Base-by-base conservation (phyloP, 2,113 vertebrate species). In the Theristicus caerulescens region DNA sequence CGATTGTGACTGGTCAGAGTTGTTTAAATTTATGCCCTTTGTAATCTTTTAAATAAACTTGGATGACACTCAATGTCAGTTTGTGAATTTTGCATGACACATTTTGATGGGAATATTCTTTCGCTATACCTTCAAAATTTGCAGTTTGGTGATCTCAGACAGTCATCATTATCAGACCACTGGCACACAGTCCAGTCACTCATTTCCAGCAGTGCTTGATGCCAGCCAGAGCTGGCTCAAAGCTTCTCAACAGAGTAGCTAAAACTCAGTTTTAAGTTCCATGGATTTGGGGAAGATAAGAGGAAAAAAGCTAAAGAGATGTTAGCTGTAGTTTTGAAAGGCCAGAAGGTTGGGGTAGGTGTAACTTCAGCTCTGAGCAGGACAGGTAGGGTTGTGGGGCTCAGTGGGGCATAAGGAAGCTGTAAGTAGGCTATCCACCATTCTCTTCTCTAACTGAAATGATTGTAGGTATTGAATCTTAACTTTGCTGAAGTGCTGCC, bases 111-210 rank as follows among this genome's bases (percentile, higher is more conserved):
- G 16, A 59, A 19, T 17, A 31, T 47, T 64, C 11, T 62, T 86
- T 57, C 16, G 8, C 5, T n/a, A 6, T 36, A 22, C 11, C 27
- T 90, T 90, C 21, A 72, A 54, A 93, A 69, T 64, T 16, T 67
- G 20, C 1, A 3, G 4, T 6, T n/a, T 76, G 31, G 17, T 0
- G 0, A 71, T 51, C 42, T 82, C 59, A 78, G 52, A n/a, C 21
- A 65, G 54, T 46, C 76, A 24, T 25, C 36, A 25, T 52, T 59
- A 38, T 27, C 44, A 61, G 34, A 57, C 0, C 2, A 73, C 69
- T 70, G 31, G 2, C 19, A 34, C 7, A 16, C 15, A 55, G 12
- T 82, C 58, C 38, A 78, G 42, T 51, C 59, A 42, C 13, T 74
- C 51, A n/a, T 36, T 65, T 69, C 21, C 17, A 54, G 4, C 24